Percentiles rank a stretch among this genome's conserved stretches.
These are phyloP conservation scores for Cydia pomonella DNA, from an alignment of 1,140 invertebrate genomes.

Conservation along the genomic window DNA sequence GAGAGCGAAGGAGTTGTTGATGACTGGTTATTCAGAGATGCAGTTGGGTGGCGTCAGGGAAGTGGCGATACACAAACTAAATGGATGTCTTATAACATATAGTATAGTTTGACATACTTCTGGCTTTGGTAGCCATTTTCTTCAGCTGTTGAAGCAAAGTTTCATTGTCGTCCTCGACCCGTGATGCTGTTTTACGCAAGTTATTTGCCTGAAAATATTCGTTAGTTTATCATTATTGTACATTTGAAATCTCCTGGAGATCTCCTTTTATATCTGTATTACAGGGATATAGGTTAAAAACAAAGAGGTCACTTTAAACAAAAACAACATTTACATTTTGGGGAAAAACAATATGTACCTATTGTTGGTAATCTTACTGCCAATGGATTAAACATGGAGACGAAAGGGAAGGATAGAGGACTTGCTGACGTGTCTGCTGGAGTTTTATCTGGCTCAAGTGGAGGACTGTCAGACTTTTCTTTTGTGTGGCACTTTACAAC, in stretches of 20 bases:
- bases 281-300: slow-evolving; percentile 28
- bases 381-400: slow-evolving; percentile 74
- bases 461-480: slow-evolving; percentile 73
- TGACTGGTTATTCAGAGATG: slow-evolving; percentile 34
- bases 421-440: slow-evolving; percentile 46
- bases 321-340: slow-evolving; percentile 48
- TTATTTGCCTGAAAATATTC: slow-evolving; percentile 87
- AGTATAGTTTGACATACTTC: slow-evolving; percentile 83
- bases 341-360: slow-evolving; percentile 67
- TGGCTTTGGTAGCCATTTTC: slow-evolving; percentile 93
- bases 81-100: slow-evolving; percentile 62
- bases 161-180: slow-evolving; percentile 97
- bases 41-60: slow-evolving; percentile 39
- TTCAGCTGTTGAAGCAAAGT: slow-evolving; percentile 94
- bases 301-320: slow-evolving; percentile 33
- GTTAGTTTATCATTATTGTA: slow-evolving; percentile 66
- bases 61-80: slow-evolving; percentile 58
- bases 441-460: slow-evolving; percentile 65
- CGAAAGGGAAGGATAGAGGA: slow-evolving; percentile 64
- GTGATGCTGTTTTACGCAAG: slow-evolving; percentile 91
- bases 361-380: slow-evolving; percentile 74
- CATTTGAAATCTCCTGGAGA: slow-evolving; percentile 30
- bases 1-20: slow-evolving; percentile 32
- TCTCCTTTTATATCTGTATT: slow-evolving; percentile 29
- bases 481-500: slow-evolving; percentile 33